Percentiles rank a stretch among this genome's conserved stretches.
Evolutionary conservation across 2,888 invertebrate species (phyloP).

Genomic region (Limnephilus rhombicus): DNA sequence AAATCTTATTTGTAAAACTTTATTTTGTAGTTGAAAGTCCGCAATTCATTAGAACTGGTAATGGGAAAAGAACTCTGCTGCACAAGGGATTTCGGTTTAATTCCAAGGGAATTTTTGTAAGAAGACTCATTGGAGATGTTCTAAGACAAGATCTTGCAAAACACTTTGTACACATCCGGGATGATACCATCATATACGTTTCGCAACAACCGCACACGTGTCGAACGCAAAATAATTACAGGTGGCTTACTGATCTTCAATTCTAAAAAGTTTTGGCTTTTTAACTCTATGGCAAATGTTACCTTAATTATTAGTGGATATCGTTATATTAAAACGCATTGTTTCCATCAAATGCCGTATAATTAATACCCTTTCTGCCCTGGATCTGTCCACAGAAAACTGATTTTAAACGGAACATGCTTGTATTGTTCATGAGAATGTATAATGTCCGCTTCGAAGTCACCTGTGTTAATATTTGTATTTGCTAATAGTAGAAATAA

Average conservation of each 20-base stretch:
- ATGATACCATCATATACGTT: background rate
- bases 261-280: background rate
- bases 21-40: background rate
- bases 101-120: background rate
- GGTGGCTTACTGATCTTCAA: background rate
- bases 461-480: too few species aligned
- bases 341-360: too few species aligned
- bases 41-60: background rate
- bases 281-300: background rate
- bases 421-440: too few species aligned
- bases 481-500: too few species aligned
- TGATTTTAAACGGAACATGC: background rate
- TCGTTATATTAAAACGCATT: too few species aligned
- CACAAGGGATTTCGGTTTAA: background rate
- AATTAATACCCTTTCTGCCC: background rate
- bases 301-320: background rate
- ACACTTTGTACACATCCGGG: background rate
- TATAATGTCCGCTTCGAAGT: too few species aligned
- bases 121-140: background rate
- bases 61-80: background rate
- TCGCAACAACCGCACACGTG: background rate
- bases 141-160: background rate
- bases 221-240: background rate
- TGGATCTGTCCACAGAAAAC: background rate
- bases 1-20: background rate